Evolutionary conservation across 2,797 vertebrate species (phyloP).

Genomic region (Leptodactylus fallax): DNA sequence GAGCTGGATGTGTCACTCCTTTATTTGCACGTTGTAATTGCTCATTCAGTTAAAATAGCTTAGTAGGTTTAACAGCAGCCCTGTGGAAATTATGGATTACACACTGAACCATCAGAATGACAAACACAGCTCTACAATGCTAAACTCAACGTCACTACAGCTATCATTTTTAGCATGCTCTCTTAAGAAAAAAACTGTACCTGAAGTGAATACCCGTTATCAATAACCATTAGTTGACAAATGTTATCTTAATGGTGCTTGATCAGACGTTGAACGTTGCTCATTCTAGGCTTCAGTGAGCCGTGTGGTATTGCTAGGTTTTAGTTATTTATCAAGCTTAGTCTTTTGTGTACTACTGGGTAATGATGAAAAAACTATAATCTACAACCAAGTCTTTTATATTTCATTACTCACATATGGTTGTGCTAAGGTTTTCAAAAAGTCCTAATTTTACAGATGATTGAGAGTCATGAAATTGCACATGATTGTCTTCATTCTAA

Average conservation of each 20-base stretch:
- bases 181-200: background rate
- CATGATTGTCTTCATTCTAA: background rate
- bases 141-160: background rate
- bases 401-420: slow-evolving; percentile 24
- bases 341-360: slow-evolving; percentile 24
- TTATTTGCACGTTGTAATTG: no score
- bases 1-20: no score
- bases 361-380: slow-evolving; percentile 32
- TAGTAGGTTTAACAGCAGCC: background rate
- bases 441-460: slow-evolving; percentile 31
- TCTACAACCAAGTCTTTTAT: slow-evolving; percentile 12
- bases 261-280: slow-evolving; percentile 44
- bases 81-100: background rate
- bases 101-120: background rate
- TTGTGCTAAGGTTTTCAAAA: background rate
- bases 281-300: slow-evolving; percentile 46
- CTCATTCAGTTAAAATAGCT: no score
- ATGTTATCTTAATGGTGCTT: slow-evolving; percentile 45
- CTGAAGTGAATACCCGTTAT: slow-evolving; percentile 12
- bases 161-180: background rate
- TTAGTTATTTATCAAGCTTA: slow-evolving; percentile 51
- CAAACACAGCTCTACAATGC: background rate
- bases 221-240: slow-evolving; percentile 54
- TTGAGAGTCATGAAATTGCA: slow-evolving; percentile 20
- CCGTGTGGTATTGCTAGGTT: slow-evolving; percentile 20